Conservation (phyloP, 1,140 invertebrate species). For the Aphelenchoides fujianensis region DNA sequence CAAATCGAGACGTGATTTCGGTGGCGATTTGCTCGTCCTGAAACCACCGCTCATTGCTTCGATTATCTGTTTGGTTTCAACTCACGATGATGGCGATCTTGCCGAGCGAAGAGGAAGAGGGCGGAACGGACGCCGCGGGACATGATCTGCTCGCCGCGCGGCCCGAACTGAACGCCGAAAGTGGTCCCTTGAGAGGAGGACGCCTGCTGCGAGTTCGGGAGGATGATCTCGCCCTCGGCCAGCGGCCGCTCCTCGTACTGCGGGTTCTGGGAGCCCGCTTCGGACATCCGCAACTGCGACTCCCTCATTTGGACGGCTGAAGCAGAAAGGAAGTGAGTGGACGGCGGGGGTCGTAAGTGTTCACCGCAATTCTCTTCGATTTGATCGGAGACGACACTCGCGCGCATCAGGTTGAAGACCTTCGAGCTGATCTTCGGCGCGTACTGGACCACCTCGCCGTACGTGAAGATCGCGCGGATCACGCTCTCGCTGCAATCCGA, state of each 20-base stretch:
- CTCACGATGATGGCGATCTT: background rate
- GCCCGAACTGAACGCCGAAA: no score
- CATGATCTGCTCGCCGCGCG: conserved; percentile 27
- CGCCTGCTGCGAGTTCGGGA: background rate
- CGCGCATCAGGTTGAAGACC: conserved; percentile 41
- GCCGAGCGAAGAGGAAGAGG: background rate
- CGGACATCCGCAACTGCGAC: background rate
- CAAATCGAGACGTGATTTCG: conserved; percentile 63
- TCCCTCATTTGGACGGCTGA: background rate
- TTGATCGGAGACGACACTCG: conserved; percentile 41
- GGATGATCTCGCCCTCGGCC: background rate
- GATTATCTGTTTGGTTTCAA: background rate
- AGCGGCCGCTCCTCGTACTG: background rate
- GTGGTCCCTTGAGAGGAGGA: background rate
- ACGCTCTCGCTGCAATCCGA: conserved; percentile 33
- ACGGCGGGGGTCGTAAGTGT: no score
- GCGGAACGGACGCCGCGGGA: conserved; percentile 32
- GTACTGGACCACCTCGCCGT: conserved; percentile 46
- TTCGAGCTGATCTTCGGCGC: conserved; percentile 36
- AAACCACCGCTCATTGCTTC: background rate
- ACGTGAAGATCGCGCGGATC: conserved; percentile 30
- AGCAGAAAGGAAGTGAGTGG: background rate
- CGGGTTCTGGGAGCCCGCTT: background rate
- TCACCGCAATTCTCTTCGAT: background rate
- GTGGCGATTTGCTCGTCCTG: conserved; percentile 64